Evolutionary conservation across 2,888 invertebrate genomes (phyloP), one percentile per base, ranked within the genome.

Genomic region (Sthenelais limicola): DNA sequence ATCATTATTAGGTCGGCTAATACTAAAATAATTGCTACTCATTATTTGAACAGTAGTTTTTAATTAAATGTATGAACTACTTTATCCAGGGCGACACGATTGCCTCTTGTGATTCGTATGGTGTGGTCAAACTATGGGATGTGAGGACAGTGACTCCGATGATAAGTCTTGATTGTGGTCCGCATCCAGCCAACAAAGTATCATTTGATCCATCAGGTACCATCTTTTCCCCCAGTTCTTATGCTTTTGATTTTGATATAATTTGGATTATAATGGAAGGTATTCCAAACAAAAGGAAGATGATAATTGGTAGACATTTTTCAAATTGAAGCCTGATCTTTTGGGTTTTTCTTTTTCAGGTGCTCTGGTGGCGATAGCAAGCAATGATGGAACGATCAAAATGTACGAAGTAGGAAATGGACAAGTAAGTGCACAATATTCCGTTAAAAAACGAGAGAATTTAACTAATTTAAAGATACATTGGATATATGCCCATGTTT

Each of bases 31-130:
- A n/a, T n/a, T n/a, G n/a, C n/a, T n/a, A n/a, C n/a, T n/a, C n/a
- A n/a, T n/a, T n/a, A n/a, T n/a, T n/a, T n/a, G n/a, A n/a, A n/a
- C n/a, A n/a, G n/a, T n/a, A n/a, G n/a, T n/a, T n/a, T n/a, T n/a
- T n/a, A n/a, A n/a, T n/a, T n/a, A n/a, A n/a, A n/a, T n/a, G n/a
- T n/a, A n/a, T n/a, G n/a, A n/a, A n/a, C n/a, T n/a, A n/a, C n/a
- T n/a, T 3, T 33, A 3, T 62, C 21, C 76, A 87, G 86, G 88
- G 88, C 28, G 87, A 88, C 78, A 86, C 85, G 3, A 77, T 88
- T 28, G 88, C 84, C 7, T 88, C 88, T 0, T 87, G 87, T 78
- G 88, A 88, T 74, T 85, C 88, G 0, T 86, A 84, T 74, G 88
- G 88, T 26, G 79, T 81, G 3, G 82, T 88, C 3, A 87, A 86